Percentiles rank a stretch among this genome's conserved stretches.
Evolutionary conservation across 2,797 vertebrate genomes (phyloP).

Genomic region (Phyllotis vaccarum): DNA sequence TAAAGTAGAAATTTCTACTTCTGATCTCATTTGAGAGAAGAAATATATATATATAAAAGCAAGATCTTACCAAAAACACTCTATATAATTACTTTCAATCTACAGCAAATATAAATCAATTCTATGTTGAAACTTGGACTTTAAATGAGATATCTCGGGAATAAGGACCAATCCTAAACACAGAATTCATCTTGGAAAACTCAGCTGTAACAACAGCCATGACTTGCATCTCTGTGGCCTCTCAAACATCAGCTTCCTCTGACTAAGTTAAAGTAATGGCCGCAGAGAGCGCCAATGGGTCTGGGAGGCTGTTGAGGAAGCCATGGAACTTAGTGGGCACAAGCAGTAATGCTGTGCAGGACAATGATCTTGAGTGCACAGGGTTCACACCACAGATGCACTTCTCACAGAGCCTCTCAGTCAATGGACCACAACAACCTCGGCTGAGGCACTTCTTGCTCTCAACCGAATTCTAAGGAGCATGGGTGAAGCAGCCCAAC

Average conservation of each 20-base stretch:
- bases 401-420: neutral
- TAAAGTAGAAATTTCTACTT: neutral
- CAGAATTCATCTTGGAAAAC: neutral
- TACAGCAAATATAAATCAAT: neutral
- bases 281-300: neutral
- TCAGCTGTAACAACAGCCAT: neutral
- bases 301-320: neutral
- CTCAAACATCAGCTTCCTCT: slow-evolving; percentile 29
- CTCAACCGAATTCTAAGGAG: neutral
- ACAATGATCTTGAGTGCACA: neutral
- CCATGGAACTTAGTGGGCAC: neutral
- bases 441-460: neutral
- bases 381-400: neutral
- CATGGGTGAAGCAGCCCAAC: neutral
- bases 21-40: neutral
- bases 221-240: neutral
- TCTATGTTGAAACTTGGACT: neutral
- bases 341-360: neutral
- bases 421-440: neutral
- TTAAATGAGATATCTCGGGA: neutral
- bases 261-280: neutral
- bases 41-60: neutral
- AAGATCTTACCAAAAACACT: neutral
- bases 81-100: neutral
- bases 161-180: neutral